Percentiles rank a stretch among this genome's conserved stretches.
These are phyloP conservation scores for Epistrophella euchroma DNA, from an alignment of 2,888 invertebrate genomes.

Conservation along the genomic window DNA sequence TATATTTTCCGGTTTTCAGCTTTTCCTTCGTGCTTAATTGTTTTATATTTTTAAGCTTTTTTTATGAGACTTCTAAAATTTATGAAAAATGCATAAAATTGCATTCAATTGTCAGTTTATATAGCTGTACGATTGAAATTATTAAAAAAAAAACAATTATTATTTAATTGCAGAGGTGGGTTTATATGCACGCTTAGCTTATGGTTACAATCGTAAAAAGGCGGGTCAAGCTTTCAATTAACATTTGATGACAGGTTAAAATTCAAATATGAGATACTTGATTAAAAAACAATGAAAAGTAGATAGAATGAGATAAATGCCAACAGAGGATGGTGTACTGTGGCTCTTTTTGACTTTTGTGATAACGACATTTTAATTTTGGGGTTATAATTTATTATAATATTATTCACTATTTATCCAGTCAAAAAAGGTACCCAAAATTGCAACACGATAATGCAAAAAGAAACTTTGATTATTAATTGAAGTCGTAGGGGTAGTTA, in stretches of 20 bases:
- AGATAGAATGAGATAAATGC: neutral
- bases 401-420: no score
- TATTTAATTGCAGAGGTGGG: slow-evolving; percentile 45
- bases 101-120: slow-evolving; percentile 50
- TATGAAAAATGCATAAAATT: slow-evolving; percentile 44
- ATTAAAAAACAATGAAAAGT: slow-evolving; percentile 8
- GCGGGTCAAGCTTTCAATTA: slow-evolving; percentile 52
- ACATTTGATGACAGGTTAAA: slow-evolving; percentile 49
- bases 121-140: slow-evolving; percentile 8
- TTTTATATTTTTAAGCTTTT: neutral
- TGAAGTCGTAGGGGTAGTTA: no score
- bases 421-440: no score
- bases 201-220: slow-evolving; percentile 47
- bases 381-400: no score
- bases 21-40: neutral
- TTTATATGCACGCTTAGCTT: neutral
- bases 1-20: slow-evolving; percentile 22
- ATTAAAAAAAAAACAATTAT: neutral
- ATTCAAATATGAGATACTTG: slow-evolving; percentile 14
- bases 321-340: no score
- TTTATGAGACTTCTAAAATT: slow-evolving; percentile 12
- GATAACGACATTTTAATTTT: no score
- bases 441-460: no score
- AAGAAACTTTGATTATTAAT: no score
- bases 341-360: no score